Conservation (phyloP, 2,888 invertebrate genomes). For the Dryobota labecula region DNA sequence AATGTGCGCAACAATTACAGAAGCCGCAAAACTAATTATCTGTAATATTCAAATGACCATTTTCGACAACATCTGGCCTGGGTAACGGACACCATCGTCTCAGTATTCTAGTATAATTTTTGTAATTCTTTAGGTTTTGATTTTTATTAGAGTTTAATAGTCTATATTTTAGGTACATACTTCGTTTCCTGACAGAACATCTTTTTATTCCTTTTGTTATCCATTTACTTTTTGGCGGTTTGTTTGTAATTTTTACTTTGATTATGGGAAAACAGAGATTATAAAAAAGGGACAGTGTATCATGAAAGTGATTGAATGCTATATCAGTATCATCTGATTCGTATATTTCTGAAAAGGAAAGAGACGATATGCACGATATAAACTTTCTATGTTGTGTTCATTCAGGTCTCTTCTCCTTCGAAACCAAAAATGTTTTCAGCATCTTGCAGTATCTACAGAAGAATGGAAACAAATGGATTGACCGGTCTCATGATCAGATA, state of each 20-base stretch:
- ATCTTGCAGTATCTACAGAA: conserved; percentile 2
- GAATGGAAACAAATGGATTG: conserved; percentile 19
- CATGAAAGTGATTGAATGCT: conserved; percentile 28
- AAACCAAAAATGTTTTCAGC: conserved; percentile 24
- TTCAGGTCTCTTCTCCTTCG: conserved; percentile 1
- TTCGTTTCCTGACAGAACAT: conserved; percentile 11
- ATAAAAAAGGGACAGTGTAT: conserved; percentile 21
- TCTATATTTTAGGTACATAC: conserved; percentile 20
- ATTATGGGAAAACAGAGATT: conserved; percentile 23
- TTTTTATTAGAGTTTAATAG: too few relatives aligned
- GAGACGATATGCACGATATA: conserved; percentile 13
- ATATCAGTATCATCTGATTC: conserved; percentile 23
- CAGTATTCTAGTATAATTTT: too few relatives aligned
- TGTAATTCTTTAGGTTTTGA: too few relatives aligned
- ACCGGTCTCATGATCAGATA: conserved; percentile 29
- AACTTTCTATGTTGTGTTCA: conserved; percentile 18
- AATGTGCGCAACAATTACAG: too few relatives aligned
- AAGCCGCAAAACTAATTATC: too few relatives aligned
- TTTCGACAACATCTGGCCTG: too few relatives aligned
- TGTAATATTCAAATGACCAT: too few relatives aligned
- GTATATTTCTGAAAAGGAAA: conserved; percentile 18
- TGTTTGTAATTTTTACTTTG: too few relatives aligned
- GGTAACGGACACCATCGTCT: too few relatives aligned
- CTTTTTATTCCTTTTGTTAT: conserved; percentile 25
- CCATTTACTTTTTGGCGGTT: conserved; percentile 16